phyloP scores from a whole-genome alignment of 2,113 vertebrate species.

The Acanthisitta chloris region DNA sequence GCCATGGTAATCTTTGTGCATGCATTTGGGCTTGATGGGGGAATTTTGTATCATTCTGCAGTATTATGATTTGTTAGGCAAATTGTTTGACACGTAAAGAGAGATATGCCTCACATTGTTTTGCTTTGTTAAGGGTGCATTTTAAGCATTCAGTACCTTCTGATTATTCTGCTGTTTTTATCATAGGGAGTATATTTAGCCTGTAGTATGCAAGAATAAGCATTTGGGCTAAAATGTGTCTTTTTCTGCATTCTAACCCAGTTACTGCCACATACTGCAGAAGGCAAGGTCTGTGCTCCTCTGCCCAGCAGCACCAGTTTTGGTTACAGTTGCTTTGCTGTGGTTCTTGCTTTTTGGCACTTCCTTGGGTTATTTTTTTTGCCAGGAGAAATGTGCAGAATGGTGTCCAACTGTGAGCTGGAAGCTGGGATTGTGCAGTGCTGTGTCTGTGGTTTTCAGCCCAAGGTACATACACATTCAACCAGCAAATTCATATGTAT shows the following conservation, averaged over 20 bases:
- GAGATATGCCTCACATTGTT: constrained; percentile 49
- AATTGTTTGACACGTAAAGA: constrained; percentile 42
- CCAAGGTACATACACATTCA: fast-evolving
- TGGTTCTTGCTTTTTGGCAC: background rate
- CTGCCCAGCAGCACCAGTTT: background rate
- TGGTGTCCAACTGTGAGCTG: background rate
- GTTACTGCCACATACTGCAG: background rate
- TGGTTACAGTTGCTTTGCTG: background rate
- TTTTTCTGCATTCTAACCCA: background rate
- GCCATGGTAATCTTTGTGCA: constrained; percentile 65
- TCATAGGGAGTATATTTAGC: constrained; percentile 15
- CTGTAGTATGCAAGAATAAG: background rate
- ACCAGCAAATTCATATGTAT: fast-evolving
- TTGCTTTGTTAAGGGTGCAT: constrained; percentile 52
- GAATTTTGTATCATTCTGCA: constrained; percentile 59
- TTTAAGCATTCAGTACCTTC: constrained; percentile 19
- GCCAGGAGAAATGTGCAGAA: background rate
- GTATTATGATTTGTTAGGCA: constrained; percentile 66
- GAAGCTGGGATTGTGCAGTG: background rate
- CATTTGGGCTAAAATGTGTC: background rate
- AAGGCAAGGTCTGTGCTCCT: background rate
- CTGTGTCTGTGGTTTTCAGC: background rate
- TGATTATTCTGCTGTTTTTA: constrained; percentile 18
- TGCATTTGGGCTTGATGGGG: constrained; percentile 62
- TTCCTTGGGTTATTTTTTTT: background rate